Percentiles rank a stretch among this genome's conserved stretches.
Evolutionary conservation across 2,113 vertebrate genomes (phyloP).

Genomic region (Oryzias woworae): DNA sequence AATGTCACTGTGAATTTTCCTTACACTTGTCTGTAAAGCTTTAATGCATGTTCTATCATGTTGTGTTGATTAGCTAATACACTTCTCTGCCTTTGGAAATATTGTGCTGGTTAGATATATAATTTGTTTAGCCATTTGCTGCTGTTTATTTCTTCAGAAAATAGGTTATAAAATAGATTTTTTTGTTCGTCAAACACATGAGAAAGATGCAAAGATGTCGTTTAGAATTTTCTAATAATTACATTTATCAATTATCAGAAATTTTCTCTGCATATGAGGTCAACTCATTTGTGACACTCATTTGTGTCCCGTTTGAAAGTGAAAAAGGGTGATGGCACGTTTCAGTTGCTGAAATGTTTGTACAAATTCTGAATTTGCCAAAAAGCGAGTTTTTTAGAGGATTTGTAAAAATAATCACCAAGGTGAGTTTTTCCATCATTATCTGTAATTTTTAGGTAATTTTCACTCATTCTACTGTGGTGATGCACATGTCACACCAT

Average conservation of each 20-base stretch:
- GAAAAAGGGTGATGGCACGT: background rate
- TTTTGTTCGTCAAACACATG: too few species aligned
- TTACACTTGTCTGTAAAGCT: conserved; percentile 17
- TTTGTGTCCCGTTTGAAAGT: background rate
- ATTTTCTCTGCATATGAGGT: too few species aligned
- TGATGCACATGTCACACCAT: conserved; percentile 31
- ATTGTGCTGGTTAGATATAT: too few species aligned
- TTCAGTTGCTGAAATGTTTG: conserved; percentile 15
- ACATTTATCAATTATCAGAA: too few species aligned
- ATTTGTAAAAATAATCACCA: conserved; percentile 35
- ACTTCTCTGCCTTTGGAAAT: conserved; percentile 38
- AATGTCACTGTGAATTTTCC: conserved; percentile 13
- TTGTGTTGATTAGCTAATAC: conserved; percentile 30
- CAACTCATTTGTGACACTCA: too few species aligned
- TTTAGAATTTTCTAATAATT: too few species aligned
- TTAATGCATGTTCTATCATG: conserved; percentile 33
- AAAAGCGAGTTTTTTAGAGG: conserved; percentile 19
- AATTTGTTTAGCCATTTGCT: too few species aligned
- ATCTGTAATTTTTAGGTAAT: conserved; percentile 61
- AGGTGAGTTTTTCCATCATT: conserved; percentile 48
- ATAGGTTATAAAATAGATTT: too few species aligned
- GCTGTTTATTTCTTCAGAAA: too few species aligned
- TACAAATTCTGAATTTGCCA: conserved; percentile 4
- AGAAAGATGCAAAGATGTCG: too few species aligned
- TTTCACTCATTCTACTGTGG: conserved; percentile 57